These are phyloP conservation scores for Ammodramus savannarum DNA, from an alignment of 2,113 vertebrate genomes.

Conservation along the genomic window DNA sequence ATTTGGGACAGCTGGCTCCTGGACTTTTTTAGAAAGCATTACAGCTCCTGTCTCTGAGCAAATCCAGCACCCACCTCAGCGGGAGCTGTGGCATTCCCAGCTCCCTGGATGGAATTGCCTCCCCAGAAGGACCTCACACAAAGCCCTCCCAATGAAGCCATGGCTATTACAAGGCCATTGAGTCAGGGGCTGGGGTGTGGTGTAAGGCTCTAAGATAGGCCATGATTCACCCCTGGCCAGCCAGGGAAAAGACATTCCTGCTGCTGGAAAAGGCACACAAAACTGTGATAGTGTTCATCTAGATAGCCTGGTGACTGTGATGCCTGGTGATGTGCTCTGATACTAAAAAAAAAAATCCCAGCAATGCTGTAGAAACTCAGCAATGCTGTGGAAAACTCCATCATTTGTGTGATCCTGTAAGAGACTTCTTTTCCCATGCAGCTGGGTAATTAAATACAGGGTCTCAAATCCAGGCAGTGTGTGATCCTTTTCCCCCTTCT, in stretches of 20 bases:
- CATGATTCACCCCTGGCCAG: not conserved
- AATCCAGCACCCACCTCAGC: not conserved
- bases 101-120: not conserved
- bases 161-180: constrained; percentile 3
- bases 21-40: not conserved
- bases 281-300: not conserved
- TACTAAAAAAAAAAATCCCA: not conserved
- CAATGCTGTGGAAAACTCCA: not conserved
- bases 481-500: not conserved
- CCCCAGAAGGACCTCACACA: not conserved
- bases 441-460: not conserved
- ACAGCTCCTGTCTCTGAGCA: not conserved
- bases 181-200: not conserved
- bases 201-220: constrained; percentile 6
- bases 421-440: not conserved
- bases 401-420: not conserved
- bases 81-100: not conserved
- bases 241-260: not conserved
- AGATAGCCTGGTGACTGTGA: not conserved
- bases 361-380: not conserved
- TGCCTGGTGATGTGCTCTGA: not conserved
- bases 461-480: not conserved
- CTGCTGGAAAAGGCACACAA: not conserved
- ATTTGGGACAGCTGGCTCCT: not conserved
- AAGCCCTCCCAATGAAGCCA: not conserved